phyloP scores from a whole-genome alignment of 2,113 vertebrate species.

The Pachypanchax playfairii region DNA sequence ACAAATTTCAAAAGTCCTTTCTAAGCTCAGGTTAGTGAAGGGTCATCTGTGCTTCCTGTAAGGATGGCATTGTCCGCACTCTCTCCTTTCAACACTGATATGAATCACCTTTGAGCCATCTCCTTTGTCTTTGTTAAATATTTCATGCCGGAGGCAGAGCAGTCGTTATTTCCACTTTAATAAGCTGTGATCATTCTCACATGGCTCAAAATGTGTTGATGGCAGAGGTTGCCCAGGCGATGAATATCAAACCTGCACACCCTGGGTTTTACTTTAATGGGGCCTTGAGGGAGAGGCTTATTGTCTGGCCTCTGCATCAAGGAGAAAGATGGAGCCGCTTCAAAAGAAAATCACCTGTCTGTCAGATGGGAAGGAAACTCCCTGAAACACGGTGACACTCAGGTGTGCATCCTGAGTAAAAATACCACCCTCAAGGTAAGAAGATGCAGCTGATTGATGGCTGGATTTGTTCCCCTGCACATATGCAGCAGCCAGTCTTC shows the following conservation, averaged over 20 bases:
- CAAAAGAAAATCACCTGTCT: constrained; percentile 59
- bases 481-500: background rate
- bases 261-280: constrained; percentile 70
- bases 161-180: constrained; percentile 80
- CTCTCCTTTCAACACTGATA: constrained; percentile 68
- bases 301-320: constrained; percentile 61
- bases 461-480: constrained; percentile 15
- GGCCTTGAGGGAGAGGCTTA: constrained; percentile 68
- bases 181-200: constrained; percentile 79
- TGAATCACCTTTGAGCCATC: constrained; percentile 71
- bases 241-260: constrained; percentile 70
- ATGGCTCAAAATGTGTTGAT: constrained; percentile 75
- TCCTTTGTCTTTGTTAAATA: constrained; percentile 82
- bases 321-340: constrained; percentile 60
- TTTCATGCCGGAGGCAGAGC: constrained; percentile 78
- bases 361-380: constrained; percentile 48
- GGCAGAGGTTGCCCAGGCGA: constrained; percentile 67
- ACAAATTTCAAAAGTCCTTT: constrained; percentile 34
- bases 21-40: constrained; percentile 41
- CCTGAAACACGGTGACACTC: constrained; percentile 25
- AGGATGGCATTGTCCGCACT: constrained; percentile 46
- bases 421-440: constrained; percentile 1
- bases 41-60: constrained; percentile 55
- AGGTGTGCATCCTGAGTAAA: constrained; percentile 7
- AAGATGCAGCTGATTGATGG: constrained; percentile 8